These are phyloP conservation scores for Coecobrya sp. DNA, from an alignment of 2,888 invertebrate genomes.

Conservation along the genomic window DNA sequence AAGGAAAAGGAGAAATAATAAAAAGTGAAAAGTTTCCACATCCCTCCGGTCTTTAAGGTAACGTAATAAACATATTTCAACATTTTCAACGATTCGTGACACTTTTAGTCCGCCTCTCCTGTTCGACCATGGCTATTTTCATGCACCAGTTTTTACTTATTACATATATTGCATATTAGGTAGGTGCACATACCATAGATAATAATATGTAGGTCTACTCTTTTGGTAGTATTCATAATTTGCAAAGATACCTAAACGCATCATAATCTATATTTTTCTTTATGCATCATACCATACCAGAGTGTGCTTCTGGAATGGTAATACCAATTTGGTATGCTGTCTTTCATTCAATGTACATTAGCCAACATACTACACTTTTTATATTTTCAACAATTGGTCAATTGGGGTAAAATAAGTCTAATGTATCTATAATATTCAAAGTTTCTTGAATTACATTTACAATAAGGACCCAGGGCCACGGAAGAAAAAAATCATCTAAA, in stretches of 20 bases:
- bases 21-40: constrained; percentile 58
- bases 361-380: neutral
- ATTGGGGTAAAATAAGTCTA: neutral
- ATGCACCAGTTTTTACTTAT: neutral
- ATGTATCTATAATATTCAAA: neutral
- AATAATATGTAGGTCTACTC: no score
- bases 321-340: no score
- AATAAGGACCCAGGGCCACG: neutral
- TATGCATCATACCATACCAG: no score
- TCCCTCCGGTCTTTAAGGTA: constrained; percentile 72
- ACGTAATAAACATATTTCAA: constrained; percentile 76
- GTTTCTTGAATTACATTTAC: neutral
- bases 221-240: no score
- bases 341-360: no score
- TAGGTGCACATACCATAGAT: neutral
- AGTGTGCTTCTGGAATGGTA: no score
- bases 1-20: constrained; percentile 5
- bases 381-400: neutral
- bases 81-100: constrained; percentile 74
- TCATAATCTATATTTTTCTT: no score
- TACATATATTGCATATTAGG: constrained; percentile 2
- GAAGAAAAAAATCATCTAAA: neutral
- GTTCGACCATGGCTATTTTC: neutral
- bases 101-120: constrained; percentile 59
- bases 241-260: no score